A percentile compares a stretch with the other conserved stretches of the same genome.
Conservation (phyloP, 2,113 vertebrate species). For the Plecotus auritus region DNA sequence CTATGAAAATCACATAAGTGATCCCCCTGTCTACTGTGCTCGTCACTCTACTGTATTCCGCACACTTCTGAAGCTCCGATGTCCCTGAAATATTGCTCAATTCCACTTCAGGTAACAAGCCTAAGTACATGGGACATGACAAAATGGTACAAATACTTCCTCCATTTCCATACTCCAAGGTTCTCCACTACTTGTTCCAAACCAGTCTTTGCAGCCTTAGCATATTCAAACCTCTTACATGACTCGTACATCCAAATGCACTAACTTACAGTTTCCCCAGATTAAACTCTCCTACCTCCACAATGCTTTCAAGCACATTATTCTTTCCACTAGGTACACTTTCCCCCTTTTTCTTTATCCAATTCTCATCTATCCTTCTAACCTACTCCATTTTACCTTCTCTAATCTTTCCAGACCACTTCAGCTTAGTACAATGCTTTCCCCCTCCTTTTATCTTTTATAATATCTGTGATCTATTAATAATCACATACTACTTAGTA, state of each 20-base stretch:
- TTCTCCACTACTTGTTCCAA: background rate
- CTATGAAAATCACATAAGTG: background rate
- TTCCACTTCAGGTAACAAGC: background rate
- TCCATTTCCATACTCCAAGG: background rate
- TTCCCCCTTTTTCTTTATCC: background rate
- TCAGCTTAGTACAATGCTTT: background rate
- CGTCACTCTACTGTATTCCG: background rate
- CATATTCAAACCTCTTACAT: background rate
- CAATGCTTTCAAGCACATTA: background rate
- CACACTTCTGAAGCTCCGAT: background rate
- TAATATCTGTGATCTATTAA: background rate
- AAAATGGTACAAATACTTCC: background rate
- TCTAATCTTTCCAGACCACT: background rate
- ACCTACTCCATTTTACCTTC: background rate
- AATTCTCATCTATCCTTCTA: background rate
- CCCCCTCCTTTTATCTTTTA: background rate
- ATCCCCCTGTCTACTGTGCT: background rate
- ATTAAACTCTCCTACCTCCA: background rate
- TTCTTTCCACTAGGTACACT: background rate
- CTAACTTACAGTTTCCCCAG: background rate
- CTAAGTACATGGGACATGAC: background rate
- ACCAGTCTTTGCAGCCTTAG: background rate
- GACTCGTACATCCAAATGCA: background rate
- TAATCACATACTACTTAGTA: background rate
- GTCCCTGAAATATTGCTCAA: background rate